Evolutionary conservation across 2,797 vertebrate genomes (phyloP).

Genomic region (Setipinna tenuifilis): DNA sequence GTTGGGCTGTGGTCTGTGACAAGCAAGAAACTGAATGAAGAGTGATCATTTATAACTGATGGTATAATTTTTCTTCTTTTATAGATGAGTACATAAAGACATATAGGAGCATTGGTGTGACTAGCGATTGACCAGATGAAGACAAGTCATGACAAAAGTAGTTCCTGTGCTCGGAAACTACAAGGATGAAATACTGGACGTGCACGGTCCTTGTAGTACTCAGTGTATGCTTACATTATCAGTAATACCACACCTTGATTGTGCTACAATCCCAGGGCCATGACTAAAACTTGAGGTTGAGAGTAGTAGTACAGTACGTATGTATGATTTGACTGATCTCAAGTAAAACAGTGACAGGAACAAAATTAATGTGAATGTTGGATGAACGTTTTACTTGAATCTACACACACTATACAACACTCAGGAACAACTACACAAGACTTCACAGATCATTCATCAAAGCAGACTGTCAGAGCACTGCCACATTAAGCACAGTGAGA

Average conservation of each 20-base stretch:
- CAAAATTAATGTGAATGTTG: not conserved
- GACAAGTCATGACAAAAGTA: not conserved
- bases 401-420: not conserved
- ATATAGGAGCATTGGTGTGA: too few relatives aligned
- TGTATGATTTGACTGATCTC: not conserved
- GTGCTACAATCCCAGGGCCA: too few relatives aligned
- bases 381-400: not conserved
- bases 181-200: not conserved
- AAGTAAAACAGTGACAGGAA: not conserved
- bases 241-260: too few relatives aligned
- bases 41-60: too few relatives aligned
- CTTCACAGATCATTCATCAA: conserved; percentile 12
- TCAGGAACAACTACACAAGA: not conserved
- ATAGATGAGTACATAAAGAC: too few relatives aligned
- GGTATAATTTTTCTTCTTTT: too few relatives aligned
- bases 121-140: not conserved
- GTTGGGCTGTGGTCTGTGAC: not conserved
- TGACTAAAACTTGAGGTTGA: too few relatives aligned
- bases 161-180: not conserved
- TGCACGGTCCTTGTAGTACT: too few relatives aligned
- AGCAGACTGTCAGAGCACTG: not conserved
- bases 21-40: too few relatives aligned
- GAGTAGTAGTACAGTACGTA: not conserved
- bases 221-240: too few relatives aligned
- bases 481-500: not conserved